These are phyloP conservation scores for Mythimna ferrago DNA, from an alignment of 2,888 invertebrate genomes.

Conservation along the genomic window DNA sequence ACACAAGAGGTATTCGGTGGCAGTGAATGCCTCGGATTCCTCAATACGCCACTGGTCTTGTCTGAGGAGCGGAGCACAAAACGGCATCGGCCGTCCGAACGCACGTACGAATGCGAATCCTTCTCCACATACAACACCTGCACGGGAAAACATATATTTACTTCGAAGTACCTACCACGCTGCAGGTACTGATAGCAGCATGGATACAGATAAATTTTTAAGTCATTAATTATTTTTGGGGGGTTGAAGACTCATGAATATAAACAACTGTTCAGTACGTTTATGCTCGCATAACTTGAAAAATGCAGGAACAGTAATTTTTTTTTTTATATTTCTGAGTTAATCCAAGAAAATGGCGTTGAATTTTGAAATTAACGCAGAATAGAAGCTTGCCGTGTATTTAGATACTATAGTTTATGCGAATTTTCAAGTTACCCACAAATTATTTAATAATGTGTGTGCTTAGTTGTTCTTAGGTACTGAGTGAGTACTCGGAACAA, in stretches of 20 bases:
- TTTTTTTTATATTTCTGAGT: too few relatives aligned
- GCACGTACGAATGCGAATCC: conserved; percentile 94
- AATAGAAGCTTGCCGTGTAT: too few relatives aligned
- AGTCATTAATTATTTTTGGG: background rate
- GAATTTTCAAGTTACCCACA: too few relatives aligned
- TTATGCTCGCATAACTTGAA: too few relatives aligned
- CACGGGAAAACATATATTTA: conserved; percentile 40
- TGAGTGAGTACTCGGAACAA: too few relatives aligned
- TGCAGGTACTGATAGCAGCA: background rate
- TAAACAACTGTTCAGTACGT: too few relatives aligned
- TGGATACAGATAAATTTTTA: background rate
- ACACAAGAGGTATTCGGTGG: conserved; percentile 96
- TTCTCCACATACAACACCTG: conserved; percentile 94
- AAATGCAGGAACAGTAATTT: too few relatives aligned
- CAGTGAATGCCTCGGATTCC: conserved; percentile 94
- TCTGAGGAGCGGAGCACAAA: conserved; percentile 94
- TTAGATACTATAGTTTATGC: too few relatives aligned
- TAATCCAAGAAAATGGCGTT: too few relatives aligned
- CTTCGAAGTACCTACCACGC: conserved; percentile 5
- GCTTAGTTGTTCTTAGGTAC: too few relatives aligned
- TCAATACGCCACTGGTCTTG: conserved; percentile 93
- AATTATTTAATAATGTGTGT: too few relatives aligned
- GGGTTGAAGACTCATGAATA: background rate
- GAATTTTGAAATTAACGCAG: too few relatives aligned
- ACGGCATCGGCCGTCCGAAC: conserved; percentile 94